Conservation (phyloP, 2,888 invertebrate genomes). For the Pachycephus smyrnensis region DNA sequence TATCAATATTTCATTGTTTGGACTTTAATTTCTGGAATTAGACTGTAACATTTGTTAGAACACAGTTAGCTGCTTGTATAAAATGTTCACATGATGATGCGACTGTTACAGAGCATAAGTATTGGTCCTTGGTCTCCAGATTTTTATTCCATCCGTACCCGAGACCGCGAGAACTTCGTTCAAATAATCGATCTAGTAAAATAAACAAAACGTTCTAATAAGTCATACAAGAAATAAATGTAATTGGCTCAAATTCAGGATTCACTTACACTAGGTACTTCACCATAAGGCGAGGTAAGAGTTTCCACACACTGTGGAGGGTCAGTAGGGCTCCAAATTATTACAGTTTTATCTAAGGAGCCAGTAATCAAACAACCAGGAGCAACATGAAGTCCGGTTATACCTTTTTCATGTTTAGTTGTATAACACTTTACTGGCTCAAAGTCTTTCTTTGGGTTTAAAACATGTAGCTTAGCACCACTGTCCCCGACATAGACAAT, state of each 20-base stretch:
- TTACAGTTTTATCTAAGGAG: conserved; percentile 59
- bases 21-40: neutral
- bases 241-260: neutral
- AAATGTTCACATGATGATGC: neutral
- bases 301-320: conserved; percentile 51
- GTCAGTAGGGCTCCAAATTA: conserved; percentile 60
- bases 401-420: conserved; percentile 53
- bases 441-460: conserved; percentile 53
- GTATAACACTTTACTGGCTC: conserved; percentile 48
- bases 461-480: conserved; percentile 49
- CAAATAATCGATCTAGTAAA: conserved; percentile 54
- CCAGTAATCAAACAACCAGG: conserved; percentile 61
- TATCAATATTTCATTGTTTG: conserved; percentile 8
- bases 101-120: neutral
- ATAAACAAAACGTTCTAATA: conserved; percentile 23
- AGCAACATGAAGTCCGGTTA: conserved; percentile 55
- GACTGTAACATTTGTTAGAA: neutral
- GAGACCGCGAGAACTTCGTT: conserved; percentile 57
- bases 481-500: conserved; percentile 55
- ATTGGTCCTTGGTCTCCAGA: conserved; percentile 53
- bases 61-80: neutral
- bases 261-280: conserved; percentile 55
- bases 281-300: conserved; percentile 47
- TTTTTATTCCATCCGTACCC: conserved; percentile 52
- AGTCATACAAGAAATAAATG: neutral